phyloP scores from a whole-genome alignment of 2,797 vertebrate species.

The Hippoglossus hippoglossus region DNA sequence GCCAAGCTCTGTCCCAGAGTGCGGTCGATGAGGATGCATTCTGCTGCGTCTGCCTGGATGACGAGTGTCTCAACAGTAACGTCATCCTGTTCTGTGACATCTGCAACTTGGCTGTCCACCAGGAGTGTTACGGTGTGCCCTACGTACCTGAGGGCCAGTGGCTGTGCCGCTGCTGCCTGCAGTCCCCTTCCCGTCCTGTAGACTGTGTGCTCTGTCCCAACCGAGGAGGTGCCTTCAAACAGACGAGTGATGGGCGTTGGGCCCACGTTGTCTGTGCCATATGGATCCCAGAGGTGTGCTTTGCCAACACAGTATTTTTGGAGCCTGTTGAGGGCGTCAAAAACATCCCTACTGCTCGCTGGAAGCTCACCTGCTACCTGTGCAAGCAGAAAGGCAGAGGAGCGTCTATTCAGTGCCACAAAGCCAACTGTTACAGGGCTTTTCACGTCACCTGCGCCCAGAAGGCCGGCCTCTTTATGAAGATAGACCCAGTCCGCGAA shows the following conservation, averaged over 20 bases:
- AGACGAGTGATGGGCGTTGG: conserved; percentile 97
- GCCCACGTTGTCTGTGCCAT: conserved; percentile 99
- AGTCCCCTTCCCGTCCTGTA: conserved; percentile 95
- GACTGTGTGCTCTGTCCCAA: conserved; percentile 98
- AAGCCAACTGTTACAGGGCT: conserved; percentile 97
- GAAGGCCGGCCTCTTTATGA: conserved; percentile 96
- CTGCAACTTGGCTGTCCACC: conserved; percentile 98
- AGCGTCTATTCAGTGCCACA: conserved; percentile 98
- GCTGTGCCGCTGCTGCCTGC: conserved; percentile 98
- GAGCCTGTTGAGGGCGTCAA: conserved; percentile 97
- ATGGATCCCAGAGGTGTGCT: conserved; percentile 99
- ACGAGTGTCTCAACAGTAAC: conserved; percentile 98
- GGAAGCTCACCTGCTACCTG: conserved; percentile 97
- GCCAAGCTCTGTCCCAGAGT: conserved; percentile 89
- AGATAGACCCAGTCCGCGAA: conserved; percentile 96
- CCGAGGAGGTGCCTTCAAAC: conserved; percentile 98
- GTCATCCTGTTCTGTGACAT: conserved; percentile 99
- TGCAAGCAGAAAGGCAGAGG: conserved; percentile 97
- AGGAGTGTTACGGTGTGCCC: conserved; percentile 99
- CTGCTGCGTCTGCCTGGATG: conserved; percentile 97
- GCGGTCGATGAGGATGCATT: conserved; percentile 94
- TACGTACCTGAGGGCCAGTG: conserved; percentile 99
- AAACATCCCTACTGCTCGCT: conserved; percentile 95
- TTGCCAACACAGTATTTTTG: conserved; percentile 97
- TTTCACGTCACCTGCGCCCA: conserved; percentile 98